Evolutionary conservation across 2,113 vertebrate species (phyloP).

Genomic region (Poeciliopsis prolifica): DNA sequence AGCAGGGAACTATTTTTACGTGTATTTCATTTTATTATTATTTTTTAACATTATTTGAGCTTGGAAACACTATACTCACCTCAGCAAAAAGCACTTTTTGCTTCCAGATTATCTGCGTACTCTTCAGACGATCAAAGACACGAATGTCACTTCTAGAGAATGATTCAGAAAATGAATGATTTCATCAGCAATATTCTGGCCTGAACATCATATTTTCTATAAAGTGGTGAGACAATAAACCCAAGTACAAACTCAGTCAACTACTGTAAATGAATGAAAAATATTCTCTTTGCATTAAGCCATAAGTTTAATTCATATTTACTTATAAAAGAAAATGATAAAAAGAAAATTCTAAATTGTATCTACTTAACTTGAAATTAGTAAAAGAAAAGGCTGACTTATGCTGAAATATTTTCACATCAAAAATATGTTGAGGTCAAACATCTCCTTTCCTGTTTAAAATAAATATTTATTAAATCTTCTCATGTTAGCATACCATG

Average conservation of each 20-base stretch:
- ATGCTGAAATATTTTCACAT: background rate
- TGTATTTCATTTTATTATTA: no score
- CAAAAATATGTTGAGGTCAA: background rate
- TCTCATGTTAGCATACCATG: background rate
- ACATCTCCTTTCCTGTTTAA: background rate
- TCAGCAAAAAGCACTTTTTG: no score
- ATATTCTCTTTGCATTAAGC: no score
- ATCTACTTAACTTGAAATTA: background rate
- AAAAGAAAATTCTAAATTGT: background rate
- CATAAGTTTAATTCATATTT: background rate
- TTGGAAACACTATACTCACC: no score
- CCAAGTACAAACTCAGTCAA: background rate
- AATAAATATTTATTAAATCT: background rate
- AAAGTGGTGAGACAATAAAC: background rate
- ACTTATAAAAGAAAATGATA: background rate
- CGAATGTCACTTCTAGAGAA: background rate
- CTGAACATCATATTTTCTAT: background rate
- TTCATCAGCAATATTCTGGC: background rate
- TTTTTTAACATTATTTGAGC: no score
- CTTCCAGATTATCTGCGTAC: no score
- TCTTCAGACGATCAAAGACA: background rate
- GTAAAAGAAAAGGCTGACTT: background rate
- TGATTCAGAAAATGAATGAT: background rate
- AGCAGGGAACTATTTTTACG: no score
- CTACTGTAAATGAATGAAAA: background rate